Conservation (phyloP, 2,113 vertebrate genomes). For the Propithecus coquereli region DNA sequence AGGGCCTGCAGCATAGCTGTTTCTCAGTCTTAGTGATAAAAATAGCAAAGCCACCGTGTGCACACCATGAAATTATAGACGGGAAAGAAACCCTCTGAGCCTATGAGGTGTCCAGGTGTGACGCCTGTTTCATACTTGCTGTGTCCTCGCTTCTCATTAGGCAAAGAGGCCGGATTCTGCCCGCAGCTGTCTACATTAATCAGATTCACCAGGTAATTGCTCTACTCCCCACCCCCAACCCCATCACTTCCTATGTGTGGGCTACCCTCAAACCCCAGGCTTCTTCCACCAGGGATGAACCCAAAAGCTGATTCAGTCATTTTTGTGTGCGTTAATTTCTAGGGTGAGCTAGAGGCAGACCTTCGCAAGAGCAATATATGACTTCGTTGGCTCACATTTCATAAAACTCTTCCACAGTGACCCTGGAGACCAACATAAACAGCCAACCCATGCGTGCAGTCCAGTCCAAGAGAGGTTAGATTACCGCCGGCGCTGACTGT, state of each 20-base stretch:
- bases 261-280: neutral
- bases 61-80: rapidly evolving
- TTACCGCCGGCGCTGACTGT: slow-evolving; percentile 62
- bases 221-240: neutral
- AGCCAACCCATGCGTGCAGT: slow-evolving; percentile 68
- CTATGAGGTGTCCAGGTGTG: neutral
- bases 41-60: rapidly evolving
- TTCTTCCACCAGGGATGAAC: neutral
- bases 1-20: neutral
- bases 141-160: neutral
- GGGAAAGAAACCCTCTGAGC: rapidly evolving
- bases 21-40: neutral
- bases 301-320: slow-evolving; percentile 2
- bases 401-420: slow-evolving; percentile 71
- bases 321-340: slow-evolving; percentile 58
- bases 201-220: slow-evolving; percentile 12
- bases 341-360: slow-evolving; percentile 69
- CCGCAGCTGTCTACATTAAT: slow-evolving; percentile 19
- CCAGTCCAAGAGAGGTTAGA: slow-evolving; percentile 66
- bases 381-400: slow-evolving; percentile 77
- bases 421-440: slow-evolving; percentile 62
- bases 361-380: slow-evolving; percentile 50
- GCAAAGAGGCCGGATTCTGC: neutral
- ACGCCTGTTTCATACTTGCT: rapidly evolving
- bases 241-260: neutral